Conservation (phyloP, 2,888 invertebrate species). For the Thalpophila matura region DNA sequence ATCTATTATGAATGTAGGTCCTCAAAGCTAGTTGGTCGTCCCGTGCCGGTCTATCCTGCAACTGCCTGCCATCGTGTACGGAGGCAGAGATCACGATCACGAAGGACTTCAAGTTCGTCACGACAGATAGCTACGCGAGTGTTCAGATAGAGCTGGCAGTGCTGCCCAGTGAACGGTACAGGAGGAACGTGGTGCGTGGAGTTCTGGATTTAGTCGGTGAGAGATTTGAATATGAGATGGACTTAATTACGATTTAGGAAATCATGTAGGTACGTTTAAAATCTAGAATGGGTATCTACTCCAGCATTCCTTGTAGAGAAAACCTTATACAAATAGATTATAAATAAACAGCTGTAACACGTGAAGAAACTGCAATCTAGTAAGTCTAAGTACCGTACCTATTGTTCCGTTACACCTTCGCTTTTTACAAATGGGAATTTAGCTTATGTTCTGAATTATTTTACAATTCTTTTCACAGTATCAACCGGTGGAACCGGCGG, state of each 20-base stretch:
- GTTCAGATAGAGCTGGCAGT: conserved; percentile 92
- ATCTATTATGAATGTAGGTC: conserved; percentile 68
- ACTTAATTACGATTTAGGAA: too few relatives aligned
- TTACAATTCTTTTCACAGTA: conserved; percentile 78
- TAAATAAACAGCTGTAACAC: too few relatives aligned
- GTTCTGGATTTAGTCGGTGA: conserved; percentile 94
- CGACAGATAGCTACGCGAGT: conserved; percentile 76
- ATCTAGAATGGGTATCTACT: too few relatives aligned
- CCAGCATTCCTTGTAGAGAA: too few relatives aligned
- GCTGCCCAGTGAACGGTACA: conserved; percentile 93
- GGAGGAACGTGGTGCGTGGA: conserved; percentile 94
- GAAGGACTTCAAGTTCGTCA: conserved; percentile 86
- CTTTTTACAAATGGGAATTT: not conserved
- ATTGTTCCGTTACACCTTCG: too few relatives aligned
- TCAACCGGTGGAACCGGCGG: conserved; percentile 93
- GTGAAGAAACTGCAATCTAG: too few relatives aligned
- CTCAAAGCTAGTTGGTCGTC: conserved; percentile 86
- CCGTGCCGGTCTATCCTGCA: conserved; percentile 92
- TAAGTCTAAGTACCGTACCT: too few relatives aligned
- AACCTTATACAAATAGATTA: too few relatives aligned
- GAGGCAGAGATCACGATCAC: conserved; percentile 93
- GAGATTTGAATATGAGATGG: conserved; percentile 58
- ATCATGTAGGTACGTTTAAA: too few relatives aligned
- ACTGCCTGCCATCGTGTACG: conserved; percentile 94
- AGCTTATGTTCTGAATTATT: not conserved